These are phyloP conservation scores for Pristionchus fissidentatus DNA, from an alignment of 2,888 invertebrate species.

Conservation along the genomic window DNA sequence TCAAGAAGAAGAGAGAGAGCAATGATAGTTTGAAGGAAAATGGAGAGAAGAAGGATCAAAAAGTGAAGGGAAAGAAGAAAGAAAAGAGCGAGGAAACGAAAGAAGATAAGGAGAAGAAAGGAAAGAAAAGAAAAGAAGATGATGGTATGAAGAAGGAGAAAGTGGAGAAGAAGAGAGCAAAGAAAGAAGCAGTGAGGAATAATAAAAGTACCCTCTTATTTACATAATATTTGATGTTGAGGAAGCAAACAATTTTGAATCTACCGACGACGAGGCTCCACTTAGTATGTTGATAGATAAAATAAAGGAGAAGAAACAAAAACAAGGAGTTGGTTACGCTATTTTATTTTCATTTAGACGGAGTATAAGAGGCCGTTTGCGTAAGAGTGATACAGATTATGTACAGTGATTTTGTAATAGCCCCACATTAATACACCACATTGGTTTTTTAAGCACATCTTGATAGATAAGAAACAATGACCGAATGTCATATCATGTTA, in stretches of 20 bases:
- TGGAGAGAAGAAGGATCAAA: background rate
- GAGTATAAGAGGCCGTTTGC: background rate
- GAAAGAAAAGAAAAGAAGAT: background rate
- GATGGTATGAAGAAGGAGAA: background rate
- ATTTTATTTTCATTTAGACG: background rate
- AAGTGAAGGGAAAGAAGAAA: background rate
- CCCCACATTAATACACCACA: too few species aligned
- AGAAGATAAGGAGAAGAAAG: background rate
- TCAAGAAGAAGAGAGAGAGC: constrained; percentile 38
- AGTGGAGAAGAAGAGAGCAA: background rate
- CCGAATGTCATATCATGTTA: too few species aligned
- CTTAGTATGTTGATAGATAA: background rate
- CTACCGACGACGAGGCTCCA: constrained; percentile 6
- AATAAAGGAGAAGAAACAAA: constrained; percentile 10
- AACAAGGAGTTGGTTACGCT: constrained; percentile 40
- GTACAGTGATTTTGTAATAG: too few species aligned
- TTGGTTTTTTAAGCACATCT: too few species aligned
- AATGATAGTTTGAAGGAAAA: constrained; percentile 44
- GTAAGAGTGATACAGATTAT: too few species aligned
- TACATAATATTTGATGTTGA: background rate
- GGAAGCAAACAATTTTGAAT: background rate
- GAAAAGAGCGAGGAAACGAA: background rate
- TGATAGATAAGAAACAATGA: too few species aligned
- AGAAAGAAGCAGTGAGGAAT: background rate
- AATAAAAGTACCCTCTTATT: background rate